Conservation (phyloP, 2,888 invertebrate genomes). For the Busseola fusca region DNA sequence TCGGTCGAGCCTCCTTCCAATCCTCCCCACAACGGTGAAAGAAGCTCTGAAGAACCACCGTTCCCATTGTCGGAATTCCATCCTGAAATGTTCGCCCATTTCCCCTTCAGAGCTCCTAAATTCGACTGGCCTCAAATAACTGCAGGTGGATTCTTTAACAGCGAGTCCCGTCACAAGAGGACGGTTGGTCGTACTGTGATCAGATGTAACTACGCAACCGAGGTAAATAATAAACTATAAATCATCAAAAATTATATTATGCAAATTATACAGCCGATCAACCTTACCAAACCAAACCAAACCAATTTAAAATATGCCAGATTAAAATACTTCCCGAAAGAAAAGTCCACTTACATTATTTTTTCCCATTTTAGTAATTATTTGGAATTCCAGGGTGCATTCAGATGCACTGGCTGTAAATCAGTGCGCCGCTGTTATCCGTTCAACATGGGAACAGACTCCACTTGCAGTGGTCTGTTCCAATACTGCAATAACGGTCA, state of each 20-base stretch:
- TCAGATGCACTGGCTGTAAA: slow-evolving; percentile 66
- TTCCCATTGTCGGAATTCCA: slow-evolving; percentile 15
- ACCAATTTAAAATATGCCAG: background rate
- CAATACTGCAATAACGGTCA: slow-evolving; percentile 74
- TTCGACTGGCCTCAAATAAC: slow-evolving; percentile 33
- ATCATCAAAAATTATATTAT: background rate
- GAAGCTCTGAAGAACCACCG: slow-evolving; percentile 18
- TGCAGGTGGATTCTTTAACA: background rate
- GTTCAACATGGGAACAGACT: slow-evolving; percentile 66
- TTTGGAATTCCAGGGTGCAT: slow-evolving; percentile 50
- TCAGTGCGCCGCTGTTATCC: slow-evolving; percentile 67
- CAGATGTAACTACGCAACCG: slow-evolving; percentile 54
- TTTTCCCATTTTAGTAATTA: background rate
- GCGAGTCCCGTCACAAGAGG: slow-evolving; percentile 39
- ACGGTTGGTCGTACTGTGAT: slow-evolving; percentile 32
- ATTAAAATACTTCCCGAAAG: background rate
- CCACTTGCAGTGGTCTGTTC: slow-evolving; percentile 67
- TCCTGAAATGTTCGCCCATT: slow-evolving; percentile 32
- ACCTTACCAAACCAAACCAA: background rate
- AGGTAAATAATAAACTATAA: slow-evolving; percentile 45
- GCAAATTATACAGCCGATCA: background rate
- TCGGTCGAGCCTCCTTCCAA: slow-evolving; percentile 6
- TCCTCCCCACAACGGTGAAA: slow-evolving; percentile 23
- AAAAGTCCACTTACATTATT: background rate
- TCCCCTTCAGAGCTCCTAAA: slow-evolving; percentile 27